Percentiles rank a stretch among this genome's conserved stretches.
Conservation (phyloP, 1,140 invertebrate genomes). For the Pogonomyrmex californicus region DNA sequence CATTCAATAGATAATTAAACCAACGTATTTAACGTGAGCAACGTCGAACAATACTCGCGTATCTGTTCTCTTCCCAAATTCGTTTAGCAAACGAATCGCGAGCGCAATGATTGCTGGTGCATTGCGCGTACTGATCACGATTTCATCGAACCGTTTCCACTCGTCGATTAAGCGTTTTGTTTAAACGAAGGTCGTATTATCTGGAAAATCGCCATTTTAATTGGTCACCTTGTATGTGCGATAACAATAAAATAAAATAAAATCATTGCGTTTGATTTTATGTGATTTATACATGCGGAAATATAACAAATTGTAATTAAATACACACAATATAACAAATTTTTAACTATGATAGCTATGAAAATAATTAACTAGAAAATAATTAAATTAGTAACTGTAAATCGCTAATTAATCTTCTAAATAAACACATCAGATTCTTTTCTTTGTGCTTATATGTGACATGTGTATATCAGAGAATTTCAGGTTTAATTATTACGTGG, state of each 20-base stretch:
- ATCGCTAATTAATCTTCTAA: not conserved
- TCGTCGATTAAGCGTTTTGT: constrained; percentile 66
- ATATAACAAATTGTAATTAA: not conserved
- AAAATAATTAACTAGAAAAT: not conserved
- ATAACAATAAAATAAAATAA: constrained; percentile 35
- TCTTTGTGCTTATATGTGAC: no score
- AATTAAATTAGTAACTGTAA: constrained; percentile 32
- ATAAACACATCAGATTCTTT: not conserved
- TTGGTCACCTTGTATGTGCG: not conserved
- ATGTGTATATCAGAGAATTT: not conserved
- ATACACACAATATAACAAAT: no score
- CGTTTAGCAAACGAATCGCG: constrained; percentile 71
- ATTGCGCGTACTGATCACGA: constrained; percentile 63
- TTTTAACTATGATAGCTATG: no score
- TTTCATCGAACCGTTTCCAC: constrained; percentile 60
- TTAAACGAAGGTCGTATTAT: constrained; percentile 50
- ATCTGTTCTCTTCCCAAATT: constrained; percentile 63
- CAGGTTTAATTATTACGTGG: not conserved
- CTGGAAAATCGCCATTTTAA: constrained; percentile 21
- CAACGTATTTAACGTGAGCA: constrained; percentile 73
- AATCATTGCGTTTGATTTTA: constrained; percentile 16
- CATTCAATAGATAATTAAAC: constrained; percentile 75
- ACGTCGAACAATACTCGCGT: constrained; percentile 55
- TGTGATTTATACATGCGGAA: constrained; percentile 7
- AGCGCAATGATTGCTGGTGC: constrained; percentile 65